These are phyloP conservation scores for Alouatta caraya DNA, from an alignment of 2,797 vertebrate species.

Conservation along the genomic window DNA sequence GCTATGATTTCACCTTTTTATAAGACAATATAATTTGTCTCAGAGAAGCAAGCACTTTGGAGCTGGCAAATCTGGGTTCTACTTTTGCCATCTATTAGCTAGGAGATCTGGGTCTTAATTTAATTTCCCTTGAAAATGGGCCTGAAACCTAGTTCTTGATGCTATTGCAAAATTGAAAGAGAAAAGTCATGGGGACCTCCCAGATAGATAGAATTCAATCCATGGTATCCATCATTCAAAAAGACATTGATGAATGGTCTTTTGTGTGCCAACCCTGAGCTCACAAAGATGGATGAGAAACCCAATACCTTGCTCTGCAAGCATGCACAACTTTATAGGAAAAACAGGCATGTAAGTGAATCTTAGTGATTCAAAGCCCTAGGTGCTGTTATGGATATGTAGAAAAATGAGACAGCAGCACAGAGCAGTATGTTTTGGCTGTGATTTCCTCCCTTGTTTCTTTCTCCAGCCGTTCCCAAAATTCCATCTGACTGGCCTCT, in stretches of 20 bases:
- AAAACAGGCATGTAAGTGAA: not conserved
- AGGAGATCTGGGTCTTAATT: not conserved
- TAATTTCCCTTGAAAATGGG: conserved; percentile 10
- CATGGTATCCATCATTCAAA: not conserved
- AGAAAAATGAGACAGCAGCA: not conserved
- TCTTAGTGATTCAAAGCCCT: not conserved
- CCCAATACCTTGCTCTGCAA: not conserved
- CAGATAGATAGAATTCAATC: not conserved
- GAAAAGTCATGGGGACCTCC: not conserved
- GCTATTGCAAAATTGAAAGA: not conserved
- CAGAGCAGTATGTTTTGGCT: not conserved
- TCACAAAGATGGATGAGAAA: not conserved
- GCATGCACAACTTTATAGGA: not conserved
- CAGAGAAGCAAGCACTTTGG: not conserved
- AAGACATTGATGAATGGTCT: not conserved
- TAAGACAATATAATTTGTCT: not conserved
- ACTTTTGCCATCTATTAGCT: not conserved
- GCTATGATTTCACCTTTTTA: not conserved
- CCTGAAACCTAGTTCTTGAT: not conserved
- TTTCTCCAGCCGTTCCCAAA: not conserved
- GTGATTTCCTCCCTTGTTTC: not conserved
- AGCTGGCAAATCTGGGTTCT: not conserved
- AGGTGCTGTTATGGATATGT: not conserved
- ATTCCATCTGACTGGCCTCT: not conserved
- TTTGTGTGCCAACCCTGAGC: not conserved